phyloP scores from a whole-genome alignment of 2,888 invertebrate genomes.

The Pterostichus niger region DNA sequence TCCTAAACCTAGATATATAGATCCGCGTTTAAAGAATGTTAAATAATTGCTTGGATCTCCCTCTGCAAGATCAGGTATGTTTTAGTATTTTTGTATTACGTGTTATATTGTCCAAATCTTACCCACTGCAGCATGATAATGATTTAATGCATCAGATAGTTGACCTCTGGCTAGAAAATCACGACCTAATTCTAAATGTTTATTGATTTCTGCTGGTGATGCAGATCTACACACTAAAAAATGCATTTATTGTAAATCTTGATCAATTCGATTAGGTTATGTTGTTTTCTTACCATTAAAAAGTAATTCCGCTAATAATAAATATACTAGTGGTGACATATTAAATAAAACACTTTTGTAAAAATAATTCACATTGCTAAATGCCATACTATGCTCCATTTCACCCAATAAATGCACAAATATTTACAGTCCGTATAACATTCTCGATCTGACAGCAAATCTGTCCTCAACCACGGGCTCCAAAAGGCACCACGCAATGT shows the following conservation, averaged over 20 bases:
- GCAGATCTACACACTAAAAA: constrained; percentile 85
- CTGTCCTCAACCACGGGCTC: constrained; percentile 13
- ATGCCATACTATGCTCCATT: constrained; percentile 50
- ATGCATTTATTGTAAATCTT: constrained; percentile 21
- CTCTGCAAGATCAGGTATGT: constrained; percentile 82
- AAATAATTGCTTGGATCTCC: constrained; percentile 97
- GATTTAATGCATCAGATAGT: constrained; percentile 96
- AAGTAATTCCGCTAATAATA: constrained; percentile 84
- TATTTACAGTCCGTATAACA: constrained; percentile 46
- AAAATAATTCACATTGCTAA: constrained; percentile 76
- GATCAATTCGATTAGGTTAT: constrained; percentile 62
- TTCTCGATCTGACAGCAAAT: constrained; percentile 54
- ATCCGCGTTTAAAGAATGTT: constrained; percentile 96
- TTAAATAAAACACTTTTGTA: constrained; percentile 79
- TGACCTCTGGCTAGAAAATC: constrained; percentile 95
- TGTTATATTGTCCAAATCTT: constrained; percentile 74
- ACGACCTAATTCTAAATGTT: constrained; percentile 96
- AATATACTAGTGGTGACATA: constrained; percentile 83
- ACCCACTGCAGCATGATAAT: constrained; percentile 99
- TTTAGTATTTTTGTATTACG: constrained; percentile 22
- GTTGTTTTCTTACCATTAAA: constrained; percentile 81
- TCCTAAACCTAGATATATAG: constrained; percentile 96
- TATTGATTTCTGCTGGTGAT: constrained; percentile 89
- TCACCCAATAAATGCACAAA: constrained; percentile 28
- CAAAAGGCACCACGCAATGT: constrained; percentile 61